These are phyloP conservation scores for Crypturellus tataupa DNA, from an alignment of 2,797 vertebrate species.

Conservation along the genomic window DNA sequence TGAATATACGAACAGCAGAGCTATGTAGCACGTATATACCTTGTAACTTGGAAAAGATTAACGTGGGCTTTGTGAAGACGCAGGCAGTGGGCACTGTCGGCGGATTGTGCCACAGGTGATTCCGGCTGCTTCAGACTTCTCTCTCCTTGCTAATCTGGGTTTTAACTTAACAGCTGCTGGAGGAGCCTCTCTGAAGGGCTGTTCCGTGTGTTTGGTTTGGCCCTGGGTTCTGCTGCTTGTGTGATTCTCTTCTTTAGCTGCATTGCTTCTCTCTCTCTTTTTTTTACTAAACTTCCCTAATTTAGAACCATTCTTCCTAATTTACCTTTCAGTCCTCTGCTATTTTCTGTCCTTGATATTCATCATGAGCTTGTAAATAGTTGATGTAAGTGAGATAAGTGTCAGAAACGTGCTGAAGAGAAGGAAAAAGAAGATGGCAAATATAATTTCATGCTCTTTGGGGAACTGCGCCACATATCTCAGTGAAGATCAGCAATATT, in stretches of 20 bases:
- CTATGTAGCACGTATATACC: background rate
- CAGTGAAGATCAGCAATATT: background rate
- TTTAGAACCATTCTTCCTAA: background rate
- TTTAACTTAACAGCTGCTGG: background rate
- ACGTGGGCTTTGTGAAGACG: background rate
- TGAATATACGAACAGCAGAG: background rate
- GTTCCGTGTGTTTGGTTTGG: background rate
- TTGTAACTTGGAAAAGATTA: background rate
- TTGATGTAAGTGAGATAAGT: background rate
- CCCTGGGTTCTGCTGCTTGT: background rate
- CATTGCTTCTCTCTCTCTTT: background rate
- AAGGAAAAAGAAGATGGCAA: background rate
- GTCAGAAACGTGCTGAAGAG: background rate
- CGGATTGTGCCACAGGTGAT: background rate
- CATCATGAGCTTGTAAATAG: background rate
- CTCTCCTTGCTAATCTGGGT: background rate
- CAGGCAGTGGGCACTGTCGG: background rate
- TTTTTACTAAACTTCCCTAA: background rate
- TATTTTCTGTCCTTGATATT: background rate
- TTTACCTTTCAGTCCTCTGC: background rate
- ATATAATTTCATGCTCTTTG: background rate
- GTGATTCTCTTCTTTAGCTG: background rate
- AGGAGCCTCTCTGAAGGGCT: background rate
- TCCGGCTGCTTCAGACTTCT: background rate
- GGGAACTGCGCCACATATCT: background rate